Conservation (phyloP, 2,888 invertebrate genomes). For the Melinopterus prodromus region DNA sequence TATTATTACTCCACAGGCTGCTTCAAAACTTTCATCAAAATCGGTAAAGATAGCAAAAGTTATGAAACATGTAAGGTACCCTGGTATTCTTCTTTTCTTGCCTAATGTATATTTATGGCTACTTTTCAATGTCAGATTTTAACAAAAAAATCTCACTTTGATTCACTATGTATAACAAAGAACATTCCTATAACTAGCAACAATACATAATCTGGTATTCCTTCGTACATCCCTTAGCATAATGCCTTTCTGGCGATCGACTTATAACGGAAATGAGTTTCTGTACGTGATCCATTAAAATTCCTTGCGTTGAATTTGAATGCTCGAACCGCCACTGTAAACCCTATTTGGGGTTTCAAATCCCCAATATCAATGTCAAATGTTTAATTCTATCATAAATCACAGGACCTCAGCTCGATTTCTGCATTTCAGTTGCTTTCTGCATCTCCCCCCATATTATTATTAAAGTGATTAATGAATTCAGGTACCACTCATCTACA, state of each 20-base stretch:
- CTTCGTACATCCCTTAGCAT: neutral
- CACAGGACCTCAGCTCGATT: slow-evolving; percentile 7
- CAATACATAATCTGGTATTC: neutral
- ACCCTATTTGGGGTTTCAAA: neutral
- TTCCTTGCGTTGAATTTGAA: neutral
- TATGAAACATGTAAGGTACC: too few relatives aligned
- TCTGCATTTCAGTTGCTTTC: slow-evolving; percentile 14
- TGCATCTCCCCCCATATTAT: neutral
- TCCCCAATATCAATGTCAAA: neutral
- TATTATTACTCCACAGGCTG: too few relatives aligned
- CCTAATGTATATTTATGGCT: too few relatives aligned
- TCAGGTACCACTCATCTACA: too few relatives aligned
- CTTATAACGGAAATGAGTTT: neutral
- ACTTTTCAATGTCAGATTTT: too few relatives aligned
- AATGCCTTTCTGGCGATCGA: neutral
- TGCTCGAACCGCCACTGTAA: neutral
- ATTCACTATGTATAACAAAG: neutral
- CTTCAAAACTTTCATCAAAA: too few relatives aligned
- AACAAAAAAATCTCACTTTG: too few relatives aligned
- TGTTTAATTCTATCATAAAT: slow-evolving; percentile 30
- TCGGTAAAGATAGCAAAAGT: too few relatives aligned
- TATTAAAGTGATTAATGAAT: neutral
- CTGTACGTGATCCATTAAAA: neutral
- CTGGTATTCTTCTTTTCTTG: too few relatives aligned
- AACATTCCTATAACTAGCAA: neutral